A percentile compares a stretch with the other conserved stretches of the same genome.
phyloP scores from a whole-genome alignment of 2,888 invertebrate species.

The Eurytoma adleriae region DNA sequence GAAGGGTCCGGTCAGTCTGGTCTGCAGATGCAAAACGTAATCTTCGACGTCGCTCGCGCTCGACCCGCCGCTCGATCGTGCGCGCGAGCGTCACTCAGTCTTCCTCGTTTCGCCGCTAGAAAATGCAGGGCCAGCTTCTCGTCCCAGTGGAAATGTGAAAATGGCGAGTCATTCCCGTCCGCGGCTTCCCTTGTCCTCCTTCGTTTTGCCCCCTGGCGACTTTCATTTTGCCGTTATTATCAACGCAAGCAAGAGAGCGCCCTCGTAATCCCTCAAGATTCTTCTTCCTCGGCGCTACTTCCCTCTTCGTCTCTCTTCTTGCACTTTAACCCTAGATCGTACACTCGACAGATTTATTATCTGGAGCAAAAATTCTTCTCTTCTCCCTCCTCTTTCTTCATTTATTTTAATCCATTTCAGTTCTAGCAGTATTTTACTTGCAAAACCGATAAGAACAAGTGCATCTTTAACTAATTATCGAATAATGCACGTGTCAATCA shows the following conservation, averaged over 20 bases:
- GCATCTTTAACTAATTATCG: too few relatives aligned
- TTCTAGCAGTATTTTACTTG: too few relatives aligned
- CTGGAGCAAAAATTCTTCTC: not conserved
- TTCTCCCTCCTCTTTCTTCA: not conserved
- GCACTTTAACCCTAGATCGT: not conserved
- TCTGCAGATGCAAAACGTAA: not conserved
- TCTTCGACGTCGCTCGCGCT: constrained; percentile 35
- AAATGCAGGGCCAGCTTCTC: not conserved
- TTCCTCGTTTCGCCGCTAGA: not conserved
- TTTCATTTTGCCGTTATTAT: constrained; percentile 58
- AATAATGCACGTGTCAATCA: too few relatives aligned
- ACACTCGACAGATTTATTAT: not conserved
- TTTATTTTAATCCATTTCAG: constrained; percentile 12
- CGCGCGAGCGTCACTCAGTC: not conserved
- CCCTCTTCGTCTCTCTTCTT: constrained; percentile 40
- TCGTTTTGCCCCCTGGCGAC: constrained; percentile 52
- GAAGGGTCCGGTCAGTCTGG: too few relatives aligned
- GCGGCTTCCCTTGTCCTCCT: constrained; percentile 29
- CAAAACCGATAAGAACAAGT: too few relatives aligned
- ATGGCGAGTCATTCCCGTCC: constrained; percentile 51
- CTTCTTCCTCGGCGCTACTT: constrained; percentile 1
- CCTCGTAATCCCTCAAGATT: constrained; percentile 52
- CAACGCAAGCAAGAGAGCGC: constrained; percentile 46
- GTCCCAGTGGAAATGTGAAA: constrained; percentile 58
- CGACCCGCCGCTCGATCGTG: not conserved